Evolutionary conservation across 2,797 vertebrate species (phyloP).

Genomic region (Scleropages formosus): DNA sequence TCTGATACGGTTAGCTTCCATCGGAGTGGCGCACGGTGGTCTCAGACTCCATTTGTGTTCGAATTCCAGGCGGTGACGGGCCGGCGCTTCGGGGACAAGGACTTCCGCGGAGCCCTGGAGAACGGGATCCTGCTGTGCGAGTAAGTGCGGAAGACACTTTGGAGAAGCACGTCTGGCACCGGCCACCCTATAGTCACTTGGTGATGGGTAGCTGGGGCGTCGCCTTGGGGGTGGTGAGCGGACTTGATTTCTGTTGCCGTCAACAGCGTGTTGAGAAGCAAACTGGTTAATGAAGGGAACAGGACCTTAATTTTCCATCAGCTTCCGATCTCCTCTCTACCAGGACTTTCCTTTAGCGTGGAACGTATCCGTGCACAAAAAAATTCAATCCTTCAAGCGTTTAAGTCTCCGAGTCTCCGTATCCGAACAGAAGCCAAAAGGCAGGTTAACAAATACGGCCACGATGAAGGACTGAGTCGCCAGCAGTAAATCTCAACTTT

Average conservation of each 20-base stretch:
- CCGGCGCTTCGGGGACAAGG: conserved; percentile 86
- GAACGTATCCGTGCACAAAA: neutral
- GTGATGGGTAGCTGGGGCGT: too few relatives aligned
- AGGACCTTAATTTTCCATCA: neutral
- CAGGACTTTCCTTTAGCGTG: neutral
- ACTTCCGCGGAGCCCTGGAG: conserved; percentile 87
- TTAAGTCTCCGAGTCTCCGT: neutral
- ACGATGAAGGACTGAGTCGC: neutral
- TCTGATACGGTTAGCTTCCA: neutral
- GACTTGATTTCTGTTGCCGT: neutral
- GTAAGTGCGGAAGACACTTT: conserved; percentile 72
- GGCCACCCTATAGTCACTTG: neutral
- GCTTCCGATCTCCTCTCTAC: neutral
- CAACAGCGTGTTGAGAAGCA: neutral
- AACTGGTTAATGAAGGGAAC: neutral
- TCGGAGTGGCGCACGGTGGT: conserved; percentile 1
- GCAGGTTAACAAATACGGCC: neutral
- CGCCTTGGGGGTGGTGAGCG: neutral
- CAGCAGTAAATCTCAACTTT: neutral
- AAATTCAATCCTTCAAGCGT: neutral
- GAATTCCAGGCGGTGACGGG: conserved; percentile 85
- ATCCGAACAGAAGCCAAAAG: conserved; percentile 3
- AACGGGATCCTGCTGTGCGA: conserved; percentile 96
- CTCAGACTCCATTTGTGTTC: conserved; percentile 28
- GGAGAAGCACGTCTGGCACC: too few relatives aligned